Base-by-base conservation (phyloP, 2,797 vertebrate genomes). In the Muscicapa comitata region DNA sequence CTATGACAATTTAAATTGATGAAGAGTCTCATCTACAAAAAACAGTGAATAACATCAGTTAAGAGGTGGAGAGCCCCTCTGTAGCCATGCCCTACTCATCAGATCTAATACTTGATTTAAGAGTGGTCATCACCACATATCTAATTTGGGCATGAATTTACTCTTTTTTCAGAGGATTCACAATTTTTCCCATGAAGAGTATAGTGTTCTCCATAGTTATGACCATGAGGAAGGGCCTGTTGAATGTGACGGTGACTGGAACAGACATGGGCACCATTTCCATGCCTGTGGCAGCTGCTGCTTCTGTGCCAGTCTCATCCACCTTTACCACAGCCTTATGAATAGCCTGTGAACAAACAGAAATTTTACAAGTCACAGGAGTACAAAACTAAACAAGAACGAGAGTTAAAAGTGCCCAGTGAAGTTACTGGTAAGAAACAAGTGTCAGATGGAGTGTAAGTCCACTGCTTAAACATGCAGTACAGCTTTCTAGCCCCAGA, bases 321-420 rank as follows among this genome's bases (percentile, higher is more conserved):
- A 99, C 98, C 17, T 98, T 98, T 87, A 99, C 97, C 91, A 98
- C 98, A 35, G 99, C 98, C 97, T 98, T 98, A 97, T 99, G 99
- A 86, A 99, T 94, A 48, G 98, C 98, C 99, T 99, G 87, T 63
- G 51, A 96, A 92, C 33, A 95, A 94, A 93, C 10, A 94, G 51
- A 96, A 9, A 71, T 21, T 51, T 85, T 90, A 93, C 33, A 66
- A 45, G 67, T 93, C 91, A 91, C 55, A 5, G 6, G 13, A 10
- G 24, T 70, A 53, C 13, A 81, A 77, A 87, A 72, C 11, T 13
- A 35, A 93, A 61, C 20, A 86, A 65, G 9, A 85, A 62, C 18
- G n/a, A 66, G 28, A 59, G 5, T 6, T 65, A 70, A 48, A 85
- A 80, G 31, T 48, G 14, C 24, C 26, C 45, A 26, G 59, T 73